A percentile compares a stretch with the other conserved stretches of the same genome.
Conservation (phyloP, 2,797 vertebrate genomes). For the Acridotheres tristis region DNA sequence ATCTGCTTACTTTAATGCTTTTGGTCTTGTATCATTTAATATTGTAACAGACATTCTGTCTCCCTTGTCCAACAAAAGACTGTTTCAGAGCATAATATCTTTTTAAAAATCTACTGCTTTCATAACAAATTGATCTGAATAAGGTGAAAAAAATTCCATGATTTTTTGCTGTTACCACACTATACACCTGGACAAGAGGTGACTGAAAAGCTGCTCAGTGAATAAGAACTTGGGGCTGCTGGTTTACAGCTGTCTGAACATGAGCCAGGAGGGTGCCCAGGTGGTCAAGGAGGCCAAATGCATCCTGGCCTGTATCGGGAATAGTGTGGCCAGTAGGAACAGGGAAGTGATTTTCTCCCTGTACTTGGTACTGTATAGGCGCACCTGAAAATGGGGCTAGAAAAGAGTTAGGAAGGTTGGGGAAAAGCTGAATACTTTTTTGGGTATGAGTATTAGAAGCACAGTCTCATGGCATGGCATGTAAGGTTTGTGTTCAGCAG, state of each 20-base stretch:
- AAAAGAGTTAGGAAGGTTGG: neutral
- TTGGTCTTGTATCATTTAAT: neutral
- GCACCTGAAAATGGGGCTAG: neutral
- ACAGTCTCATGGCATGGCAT: accelerated
- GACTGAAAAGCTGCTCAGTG: neutral
- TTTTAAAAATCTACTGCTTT: neutral
- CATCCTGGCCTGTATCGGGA: neutral
- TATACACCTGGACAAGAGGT: neutral
- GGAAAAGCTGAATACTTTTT: neutral
- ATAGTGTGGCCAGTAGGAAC: neutral
- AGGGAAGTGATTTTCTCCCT: neutral
- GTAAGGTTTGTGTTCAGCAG: neutral
- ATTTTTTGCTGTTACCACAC: neutral
- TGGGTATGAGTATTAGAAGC: accelerated
- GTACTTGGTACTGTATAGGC: neutral
- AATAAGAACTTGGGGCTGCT: neutral
- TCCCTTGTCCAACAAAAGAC: neutral
- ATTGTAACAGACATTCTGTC: neutral
- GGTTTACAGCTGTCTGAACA: neutral
- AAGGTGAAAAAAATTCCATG: neutral
- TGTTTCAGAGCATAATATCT: neutral
- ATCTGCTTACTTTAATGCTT: neutral
- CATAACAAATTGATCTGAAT: neutral
- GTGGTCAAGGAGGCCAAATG: neutral
- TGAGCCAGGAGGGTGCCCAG: neutral